Evolutionary conservation across 2,888 invertebrate genomes (phyloP).

Genomic region (Caenorhabditis zanzibari): DNA sequence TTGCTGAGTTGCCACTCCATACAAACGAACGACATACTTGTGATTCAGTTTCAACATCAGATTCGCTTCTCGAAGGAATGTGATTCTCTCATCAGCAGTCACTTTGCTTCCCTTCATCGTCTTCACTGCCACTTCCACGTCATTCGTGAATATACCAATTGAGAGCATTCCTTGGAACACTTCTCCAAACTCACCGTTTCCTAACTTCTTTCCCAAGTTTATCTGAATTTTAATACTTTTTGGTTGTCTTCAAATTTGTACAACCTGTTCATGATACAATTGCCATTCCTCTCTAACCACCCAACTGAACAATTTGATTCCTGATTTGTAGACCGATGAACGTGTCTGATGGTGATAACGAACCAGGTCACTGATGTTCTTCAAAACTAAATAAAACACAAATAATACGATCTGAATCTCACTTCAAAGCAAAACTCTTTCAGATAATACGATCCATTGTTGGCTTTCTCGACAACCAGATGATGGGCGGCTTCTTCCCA

Average conservation of each 20-base stretch:
- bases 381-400: neutral
- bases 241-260: neutral
- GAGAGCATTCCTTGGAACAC: constrained; percentile 70
- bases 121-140: constrained; percentile 75
- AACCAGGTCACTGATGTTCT: constrained; percentile 73
- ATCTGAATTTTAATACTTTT: constrained; percentile 36
- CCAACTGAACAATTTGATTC: constrained; percentile 57
- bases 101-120: constrained; percentile 71
- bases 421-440: constrained; percentile 74
- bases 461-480: constrained; percentile 68
- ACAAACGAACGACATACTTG: constrained; percentile 72
- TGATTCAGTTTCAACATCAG: constrained; percentile 77
- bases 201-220: constrained; percentile 69
- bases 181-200: constrained; percentile 77
- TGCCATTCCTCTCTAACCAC: constrained; percentile 74
- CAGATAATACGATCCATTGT: constrained; percentile 65
- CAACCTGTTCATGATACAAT: constrained; percentile 75
- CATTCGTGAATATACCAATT: constrained; percentile 70
- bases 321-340: constrained; percentile 62
- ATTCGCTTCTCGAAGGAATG: constrained; percentile 77
- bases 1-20: constrained; percentile 75
- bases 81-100: constrained; percentile 72
- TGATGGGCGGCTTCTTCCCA: constrained; percentile 64
- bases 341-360: constrained; percentile 70
- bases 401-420: neutral